Evolutionary conservation across 2,888 invertebrate genomes (phyloP), one percentile per base, ranked within the genome.

Genomic region (Thereva unica): DNA sequence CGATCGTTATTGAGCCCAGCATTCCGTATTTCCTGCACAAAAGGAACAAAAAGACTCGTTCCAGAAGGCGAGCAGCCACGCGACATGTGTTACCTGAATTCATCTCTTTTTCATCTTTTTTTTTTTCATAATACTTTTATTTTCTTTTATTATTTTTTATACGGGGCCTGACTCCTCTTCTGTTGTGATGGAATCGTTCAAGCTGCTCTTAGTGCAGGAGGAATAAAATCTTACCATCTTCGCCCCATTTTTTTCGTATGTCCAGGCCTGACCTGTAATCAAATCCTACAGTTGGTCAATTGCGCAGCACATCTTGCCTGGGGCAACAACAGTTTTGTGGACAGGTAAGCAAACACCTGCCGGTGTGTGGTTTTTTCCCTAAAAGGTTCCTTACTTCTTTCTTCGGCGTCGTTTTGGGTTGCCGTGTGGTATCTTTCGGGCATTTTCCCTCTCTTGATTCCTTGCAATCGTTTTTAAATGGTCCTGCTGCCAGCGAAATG

Each of bases 261-360:
- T 35, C 9, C 45, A 59, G 41, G 40, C 61, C 61, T 34, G 50
- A 9, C 50, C 50, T 61, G 61, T 61, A 61, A 61, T 61, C 61
- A 61, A 61, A 61, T 61, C 61, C 61, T 50, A 50, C 50, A 61
- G 49, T 61, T 50, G 50, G 49, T 49, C 61, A 61, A 61, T 61
- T 61, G 61, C 61, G 61, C 10, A 37, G 41, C 61, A 49, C 49
- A 50, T 50, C 50, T 61, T 49, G 12, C 50, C 40, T 23, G 50
- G 10, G 35, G 50, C 41, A 50, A 37, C 40, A 61, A 41, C 50
- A 41, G 61, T 50, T 50, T 23, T 23, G 23, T 23, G 23, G 23
- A 61, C 61, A 61, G 61, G 61, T 61, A 61, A 50, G 61, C 42
- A 50, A 50, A 61, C 61, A 61, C 61, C 61, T 61, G 61, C 61